Conservation (phyloP, 2,888 invertebrate species). For the Tetrapedia diversipes region DNA sequence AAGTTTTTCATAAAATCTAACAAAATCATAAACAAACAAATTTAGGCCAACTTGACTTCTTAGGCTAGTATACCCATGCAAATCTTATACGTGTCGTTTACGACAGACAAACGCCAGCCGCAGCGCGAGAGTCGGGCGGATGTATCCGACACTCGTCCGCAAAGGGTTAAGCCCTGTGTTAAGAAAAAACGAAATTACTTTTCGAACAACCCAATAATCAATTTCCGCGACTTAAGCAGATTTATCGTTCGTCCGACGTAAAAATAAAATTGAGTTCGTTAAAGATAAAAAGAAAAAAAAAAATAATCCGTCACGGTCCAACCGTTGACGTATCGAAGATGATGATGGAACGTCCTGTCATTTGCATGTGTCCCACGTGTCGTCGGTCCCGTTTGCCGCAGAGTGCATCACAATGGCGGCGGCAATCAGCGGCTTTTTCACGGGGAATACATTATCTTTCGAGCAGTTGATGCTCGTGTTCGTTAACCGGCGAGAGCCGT, state of each 20-base stretch:
- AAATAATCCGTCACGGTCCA: slow-evolving; percentile 6
- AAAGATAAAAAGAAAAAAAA: neutral
- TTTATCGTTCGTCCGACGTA: too few relatives aligned
- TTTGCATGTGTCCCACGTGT: slow-evolving; percentile 46
- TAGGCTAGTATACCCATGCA: too few relatives aligned
- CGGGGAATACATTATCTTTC: slow-evolving; percentile 51
- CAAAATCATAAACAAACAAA: too few relatives aligned
- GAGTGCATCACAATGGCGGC: slow-evolving; percentile 40
- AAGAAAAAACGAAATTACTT: too few relatives aligned
- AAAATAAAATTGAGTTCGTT: neutral
- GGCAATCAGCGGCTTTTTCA: slow-evolving; percentile 51
- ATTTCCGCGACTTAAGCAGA: neutral
- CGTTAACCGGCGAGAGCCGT: slow-evolving; percentile 43
- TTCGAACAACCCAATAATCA: too few relatives aligned
- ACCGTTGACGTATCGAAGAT: slow-evolving; percentile 42
- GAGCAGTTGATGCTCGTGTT: slow-evolving; percentile 32
- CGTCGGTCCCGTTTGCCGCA: slow-evolving; percentile 20
- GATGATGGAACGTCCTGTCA: slow-evolving; percentile 43
- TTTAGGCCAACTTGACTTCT: too few relatives aligned
- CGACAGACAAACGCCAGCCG: too few relatives aligned
- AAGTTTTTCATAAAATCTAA: too few relatives aligned
- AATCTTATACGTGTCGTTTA: too few relatives aligned
- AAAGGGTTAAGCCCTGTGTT: too few relatives aligned
- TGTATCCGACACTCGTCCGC: too few relatives aligned
- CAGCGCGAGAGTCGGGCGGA: too few relatives aligned